Evolutionary conservation across 2,888 invertebrate genomes (phyloP).

Genomic region (Drosophila anceps): DNA sequence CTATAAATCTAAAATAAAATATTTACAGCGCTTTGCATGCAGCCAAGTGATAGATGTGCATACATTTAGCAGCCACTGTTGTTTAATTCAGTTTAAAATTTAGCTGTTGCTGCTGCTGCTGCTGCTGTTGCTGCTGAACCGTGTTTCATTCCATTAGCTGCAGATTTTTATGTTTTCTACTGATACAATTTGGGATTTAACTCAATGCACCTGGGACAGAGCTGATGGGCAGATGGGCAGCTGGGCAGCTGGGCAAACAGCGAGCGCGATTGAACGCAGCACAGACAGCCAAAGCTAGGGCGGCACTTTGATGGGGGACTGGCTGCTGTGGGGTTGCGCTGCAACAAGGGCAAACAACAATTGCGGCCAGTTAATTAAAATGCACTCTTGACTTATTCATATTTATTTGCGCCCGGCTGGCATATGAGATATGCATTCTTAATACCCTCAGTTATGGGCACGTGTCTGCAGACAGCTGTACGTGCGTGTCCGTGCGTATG

Average conservation of each 20-base stretch:
- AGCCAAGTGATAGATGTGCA: slow-evolving; percentile 10
- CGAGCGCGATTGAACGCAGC: background rate
- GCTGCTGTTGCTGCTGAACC: slow-evolving; percentile 6
- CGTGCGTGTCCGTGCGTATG: too few relatives aligned
- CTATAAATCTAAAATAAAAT: background rate
- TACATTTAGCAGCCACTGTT: slow-evolving; percentile 21
- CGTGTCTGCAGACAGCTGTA: slow-evolving; percentile 13
- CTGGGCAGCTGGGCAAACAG: background rate
- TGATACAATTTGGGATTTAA: slow-evolving; percentile 42
- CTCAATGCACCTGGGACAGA: slow-evolving; percentile 29
- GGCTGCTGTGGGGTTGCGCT: background rate
- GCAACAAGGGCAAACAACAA: slow-evolving; percentile 28
- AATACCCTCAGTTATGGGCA: slow-evolving; percentile 38
- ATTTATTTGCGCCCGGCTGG: slow-evolving; percentile 60
- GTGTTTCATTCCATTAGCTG: slow-evolving; percentile 39
- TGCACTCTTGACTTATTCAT: slow-evolving; percentile 73
- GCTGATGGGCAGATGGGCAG: too few relatives aligned
- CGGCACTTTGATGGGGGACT: background rate
- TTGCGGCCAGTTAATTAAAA: slow-evolving; percentile 73
- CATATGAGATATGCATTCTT: slow-evolving; percentile 71
- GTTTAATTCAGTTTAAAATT: slow-evolving; percentile 12
- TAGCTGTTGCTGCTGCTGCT: slow-evolving; percentile 3
- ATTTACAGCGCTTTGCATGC: background rate
- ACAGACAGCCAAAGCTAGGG: background rate
- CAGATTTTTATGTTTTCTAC: slow-evolving; percentile 45